Percentiles rank a stretch among this genome's conserved stretches.
Conservation (phyloP, 2,113 vertebrate genomes). For the Oplegnathus fasciatus region DNA sequence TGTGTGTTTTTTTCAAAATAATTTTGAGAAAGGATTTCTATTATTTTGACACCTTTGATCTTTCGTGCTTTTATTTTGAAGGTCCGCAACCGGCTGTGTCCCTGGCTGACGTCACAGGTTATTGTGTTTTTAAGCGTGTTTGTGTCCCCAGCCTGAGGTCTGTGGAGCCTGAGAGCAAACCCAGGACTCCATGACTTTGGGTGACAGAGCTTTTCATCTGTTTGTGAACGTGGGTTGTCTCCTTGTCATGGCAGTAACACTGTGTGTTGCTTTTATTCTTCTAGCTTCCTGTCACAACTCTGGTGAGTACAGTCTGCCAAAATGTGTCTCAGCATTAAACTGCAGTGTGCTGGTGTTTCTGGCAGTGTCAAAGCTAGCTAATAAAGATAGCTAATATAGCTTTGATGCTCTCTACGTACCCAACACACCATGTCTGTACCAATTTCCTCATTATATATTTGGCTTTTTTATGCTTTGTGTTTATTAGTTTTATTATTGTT, state of each 20-base stretch:
- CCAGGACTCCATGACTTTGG: background rate
- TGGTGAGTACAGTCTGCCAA: constrained; percentile 55
- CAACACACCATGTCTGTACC: background rate
- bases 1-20: background rate
- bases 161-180: fast-evolving
- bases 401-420: too few species aligned
- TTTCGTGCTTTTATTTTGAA: constrained; percentile 54
- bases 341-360: background rate
- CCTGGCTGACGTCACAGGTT: background rate
- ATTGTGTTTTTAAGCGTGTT: too few species aligned
- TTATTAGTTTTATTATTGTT: background rate
- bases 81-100: background rate
- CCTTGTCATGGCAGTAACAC: constrained; percentile 9
- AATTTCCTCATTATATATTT: background rate
- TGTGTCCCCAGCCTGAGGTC: too few species aligned
- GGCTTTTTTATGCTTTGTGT: background rate
- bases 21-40: background rate
- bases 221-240: background rate
- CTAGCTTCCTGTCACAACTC: background rate
- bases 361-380: background rate
- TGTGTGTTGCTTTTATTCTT: constrained; percentile 11
- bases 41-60: background rate
- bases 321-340: background rate
- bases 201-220: too few species aligned
- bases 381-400: too few species aligned